Evolutionary conservation across 2,888 invertebrate genomes (phyloP).

Genomic region (Chouioia cunea): DNA sequence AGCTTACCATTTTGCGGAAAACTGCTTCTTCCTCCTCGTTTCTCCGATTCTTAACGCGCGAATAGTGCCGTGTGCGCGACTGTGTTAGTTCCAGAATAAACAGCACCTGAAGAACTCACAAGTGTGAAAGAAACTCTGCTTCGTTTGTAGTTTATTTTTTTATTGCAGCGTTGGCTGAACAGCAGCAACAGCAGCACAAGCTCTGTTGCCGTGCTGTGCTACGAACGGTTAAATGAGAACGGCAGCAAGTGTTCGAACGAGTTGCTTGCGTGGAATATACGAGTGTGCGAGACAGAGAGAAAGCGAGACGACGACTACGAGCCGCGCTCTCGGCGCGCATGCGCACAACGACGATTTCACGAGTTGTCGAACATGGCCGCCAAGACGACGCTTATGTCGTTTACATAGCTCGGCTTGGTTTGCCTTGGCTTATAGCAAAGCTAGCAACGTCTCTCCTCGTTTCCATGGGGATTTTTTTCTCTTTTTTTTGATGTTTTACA

Average conservation of each 20-base stretch:
- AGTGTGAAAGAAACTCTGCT: no score
- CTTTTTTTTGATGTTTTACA: no score
- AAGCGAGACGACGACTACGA: constrained; percentile 6
- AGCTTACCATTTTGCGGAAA: constrained; percentile 3
- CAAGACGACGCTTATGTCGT: neutral
- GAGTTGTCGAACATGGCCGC: constrained; percentile 1
- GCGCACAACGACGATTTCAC: neutral
- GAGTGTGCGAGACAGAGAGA: neutral
- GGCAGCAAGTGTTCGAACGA: no score
- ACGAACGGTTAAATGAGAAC: no score
- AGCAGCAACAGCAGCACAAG: neutral
- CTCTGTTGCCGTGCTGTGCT: no score
- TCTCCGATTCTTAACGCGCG: neutral
- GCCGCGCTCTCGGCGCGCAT: neutral
- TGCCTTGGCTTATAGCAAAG: neutral
- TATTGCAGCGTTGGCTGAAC: no score
- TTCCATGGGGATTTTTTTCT: neutral
- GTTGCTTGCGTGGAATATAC: no score
- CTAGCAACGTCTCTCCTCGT: constrained; percentile 2
- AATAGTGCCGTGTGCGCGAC: neutral
- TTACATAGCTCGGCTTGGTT: neutral
- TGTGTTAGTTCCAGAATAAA: neutral
- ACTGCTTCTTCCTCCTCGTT: neutral
- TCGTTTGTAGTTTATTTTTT: no score
- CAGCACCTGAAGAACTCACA: no score